Conservation (phyloP, 2,888 invertebrate species). For the Venustoraphidia nigricollis region DNA sequence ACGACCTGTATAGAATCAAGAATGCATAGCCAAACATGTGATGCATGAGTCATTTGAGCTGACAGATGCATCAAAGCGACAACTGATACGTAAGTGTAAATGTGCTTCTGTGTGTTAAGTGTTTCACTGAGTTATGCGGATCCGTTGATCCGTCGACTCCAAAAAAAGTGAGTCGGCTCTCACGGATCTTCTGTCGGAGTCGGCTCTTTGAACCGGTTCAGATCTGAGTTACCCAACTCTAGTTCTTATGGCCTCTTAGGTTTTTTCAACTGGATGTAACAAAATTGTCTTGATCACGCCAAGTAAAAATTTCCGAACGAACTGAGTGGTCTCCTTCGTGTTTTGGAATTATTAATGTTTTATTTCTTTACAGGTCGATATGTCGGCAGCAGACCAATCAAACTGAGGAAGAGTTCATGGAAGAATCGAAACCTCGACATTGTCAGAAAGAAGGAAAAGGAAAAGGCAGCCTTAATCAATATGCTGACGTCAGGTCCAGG, state of each 20-base stretch:
- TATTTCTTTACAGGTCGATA: conserved; percentile 63
- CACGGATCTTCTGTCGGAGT: no score
- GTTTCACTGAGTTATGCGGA: no score
- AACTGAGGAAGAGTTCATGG: conserved; percentile 94
- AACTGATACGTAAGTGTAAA: no score
- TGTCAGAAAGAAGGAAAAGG: conserved; percentile 90
- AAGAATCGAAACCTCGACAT: conserved; percentile 82
- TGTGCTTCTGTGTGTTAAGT: no score
- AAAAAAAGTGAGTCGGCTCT: no score
- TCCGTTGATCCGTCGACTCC: no score
- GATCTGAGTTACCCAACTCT: no score
- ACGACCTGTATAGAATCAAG: no score
- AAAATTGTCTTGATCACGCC: neutral
- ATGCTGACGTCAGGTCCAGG: conserved; percentile 42
- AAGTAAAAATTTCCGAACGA: neutral
- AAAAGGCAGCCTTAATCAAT: conserved; percentile 72
- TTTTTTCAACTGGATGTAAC: neutral
- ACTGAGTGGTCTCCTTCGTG: neutral
- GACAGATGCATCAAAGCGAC: no score
- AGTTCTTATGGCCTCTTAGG: neutral
- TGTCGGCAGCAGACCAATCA: conserved; percentile 97
- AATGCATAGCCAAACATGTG: no score
- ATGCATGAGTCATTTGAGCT: no score
- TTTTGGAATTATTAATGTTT: conserved; percentile 2
- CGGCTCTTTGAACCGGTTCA: no score